Percentiles rank a stretch among this genome's conserved stretches.
These are phyloP conservation scores for Venusia cambrica DNA, from an alignment of 2,888 invertebrate genomes.

Conservation along the genomic window DNA sequence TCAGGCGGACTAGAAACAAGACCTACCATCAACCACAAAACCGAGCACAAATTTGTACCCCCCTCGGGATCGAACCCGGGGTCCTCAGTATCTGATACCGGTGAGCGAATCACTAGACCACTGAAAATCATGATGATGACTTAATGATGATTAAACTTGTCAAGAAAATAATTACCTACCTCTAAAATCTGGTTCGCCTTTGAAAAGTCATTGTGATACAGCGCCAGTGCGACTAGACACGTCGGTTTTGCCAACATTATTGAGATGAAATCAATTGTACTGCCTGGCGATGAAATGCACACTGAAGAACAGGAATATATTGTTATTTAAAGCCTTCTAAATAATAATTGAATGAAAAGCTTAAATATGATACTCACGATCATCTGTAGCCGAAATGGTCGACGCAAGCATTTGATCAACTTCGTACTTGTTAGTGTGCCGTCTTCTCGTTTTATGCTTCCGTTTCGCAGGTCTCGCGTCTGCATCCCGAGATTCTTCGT, in stretches of 20 bases:
- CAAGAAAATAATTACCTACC: too few species aligned
- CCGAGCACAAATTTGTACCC: too few species aligned
- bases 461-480: conserved; percentile 56
- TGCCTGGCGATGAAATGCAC: conserved; percentile 47
- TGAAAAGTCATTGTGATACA: conserved; percentile 86
- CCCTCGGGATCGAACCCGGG: too few species aligned
- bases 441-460: conserved; percentile 60
- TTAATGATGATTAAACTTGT: too few species aligned
- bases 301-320: conserved; percentile 51
- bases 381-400: conserved; percentile 56
- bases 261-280: conserved; percentile 76
- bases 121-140: too few species aligned
- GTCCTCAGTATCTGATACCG: too few species aligned
- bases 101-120: too few species aligned
- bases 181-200: conserved; percentile 90
- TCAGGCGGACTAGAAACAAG: too few species aligned
- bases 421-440: conserved; percentile 60
- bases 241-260: conserved; percentile 89
- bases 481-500: conserved; percentile 64
- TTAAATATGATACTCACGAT: conserved; percentile 12
- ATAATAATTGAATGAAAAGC: background rate
- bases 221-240: conserved; percentile 87
- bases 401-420: conserved; percentile 64
- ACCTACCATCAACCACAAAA: too few species aligned
- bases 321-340: background rate